phyloP scores from a whole-genome alignment of 1,140 invertebrate species.

The Triops cancriformis region DNA sequence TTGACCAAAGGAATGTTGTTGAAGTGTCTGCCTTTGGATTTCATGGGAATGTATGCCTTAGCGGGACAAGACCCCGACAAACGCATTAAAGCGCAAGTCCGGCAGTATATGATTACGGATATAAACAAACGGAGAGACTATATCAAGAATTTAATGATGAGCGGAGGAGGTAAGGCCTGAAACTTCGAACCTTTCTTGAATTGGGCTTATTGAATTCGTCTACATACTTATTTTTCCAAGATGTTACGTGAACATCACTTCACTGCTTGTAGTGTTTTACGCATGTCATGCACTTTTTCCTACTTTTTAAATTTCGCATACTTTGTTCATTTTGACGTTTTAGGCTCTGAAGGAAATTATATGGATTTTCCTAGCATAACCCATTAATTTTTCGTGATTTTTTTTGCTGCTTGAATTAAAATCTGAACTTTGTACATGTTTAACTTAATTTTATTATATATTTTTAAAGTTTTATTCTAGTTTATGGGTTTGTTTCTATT shows the following conservation, averaged over 20 bases:
- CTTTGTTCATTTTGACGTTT: too few species aligned
- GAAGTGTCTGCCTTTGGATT: slow-evolving; percentile 79
- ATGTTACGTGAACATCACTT: too few species aligned
- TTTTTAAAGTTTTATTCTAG: too few species aligned
- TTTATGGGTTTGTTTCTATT: too few species aligned
- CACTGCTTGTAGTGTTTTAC: slow-evolving; percentile 29
- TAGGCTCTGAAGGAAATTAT: too few species aligned
- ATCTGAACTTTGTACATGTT: too few species aligned
- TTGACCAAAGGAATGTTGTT: slow-evolving; percentile 62
- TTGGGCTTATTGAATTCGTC: not conserved
- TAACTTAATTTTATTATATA: too few species aligned
- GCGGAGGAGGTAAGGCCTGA: slow-evolving; percentile 42
- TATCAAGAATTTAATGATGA: slow-evolving; percentile 63
- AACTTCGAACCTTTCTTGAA: not conserved
- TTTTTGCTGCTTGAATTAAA: too few species aligned
- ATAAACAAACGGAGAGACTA: slow-evolving; percentile 84
- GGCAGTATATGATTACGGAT: slow-evolving; percentile 69
- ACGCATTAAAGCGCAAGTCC: slow-evolving; percentile 47
- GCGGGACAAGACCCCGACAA: slow-evolving; percentile 75
- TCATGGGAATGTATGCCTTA: slow-evolving; percentile 90
- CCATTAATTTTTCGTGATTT: too few species aligned
- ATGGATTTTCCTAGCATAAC: too few species aligned
- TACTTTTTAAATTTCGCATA: too few species aligned
- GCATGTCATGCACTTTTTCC: too few species aligned
- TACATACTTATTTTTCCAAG: slow-evolving; percentile 1